Evolutionary conservation across 64 coral and sea anemone genomes (phyloP).

Genomic region (Actinia tenebrosa): DNA sequence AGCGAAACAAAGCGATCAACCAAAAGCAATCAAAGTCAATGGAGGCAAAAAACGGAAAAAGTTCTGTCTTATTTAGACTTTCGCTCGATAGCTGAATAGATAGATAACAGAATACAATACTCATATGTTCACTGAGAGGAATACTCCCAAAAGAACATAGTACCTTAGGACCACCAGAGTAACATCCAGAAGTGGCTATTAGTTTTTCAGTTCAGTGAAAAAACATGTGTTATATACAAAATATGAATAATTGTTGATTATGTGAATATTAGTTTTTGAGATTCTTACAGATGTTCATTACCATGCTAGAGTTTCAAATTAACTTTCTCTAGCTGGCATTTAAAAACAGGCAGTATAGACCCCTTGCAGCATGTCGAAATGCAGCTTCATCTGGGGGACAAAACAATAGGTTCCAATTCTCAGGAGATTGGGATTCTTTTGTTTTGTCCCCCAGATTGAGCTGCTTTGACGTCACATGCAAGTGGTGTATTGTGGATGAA

Average conservation of each 20-base stretch:
- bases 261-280: neutral
- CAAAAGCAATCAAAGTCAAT: slow-evolving; percentile 78
- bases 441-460: too few relatives aligned
- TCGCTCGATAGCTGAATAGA: neutral
- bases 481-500: too few relatives aligned
- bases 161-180: neutral
- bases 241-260: neutral
- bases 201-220: neutral
- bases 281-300: neutral
- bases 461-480: too few relatives aligned
- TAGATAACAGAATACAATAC: neutral
- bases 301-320: too few relatives aligned
- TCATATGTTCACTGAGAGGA: neutral
- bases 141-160: neutral
- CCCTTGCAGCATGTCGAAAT: too few relatives aligned
- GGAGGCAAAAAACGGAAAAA: slow-evolving; percentile 34
- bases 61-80: slow-evolving; percentile 23
- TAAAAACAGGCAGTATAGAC: too few relatives aligned
- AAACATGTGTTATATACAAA: neutral
- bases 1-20: slow-evolving; percentile 67
- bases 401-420: too few relatives aligned
- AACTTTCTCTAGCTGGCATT: too few relatives aligned
- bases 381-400: too few relatives aligned
- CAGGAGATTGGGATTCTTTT: too few relatives aligned
- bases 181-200: neutral